Conservation (phyloP, 92 coral and sea anemone species). For the Heliopora coerulea region DNA sequence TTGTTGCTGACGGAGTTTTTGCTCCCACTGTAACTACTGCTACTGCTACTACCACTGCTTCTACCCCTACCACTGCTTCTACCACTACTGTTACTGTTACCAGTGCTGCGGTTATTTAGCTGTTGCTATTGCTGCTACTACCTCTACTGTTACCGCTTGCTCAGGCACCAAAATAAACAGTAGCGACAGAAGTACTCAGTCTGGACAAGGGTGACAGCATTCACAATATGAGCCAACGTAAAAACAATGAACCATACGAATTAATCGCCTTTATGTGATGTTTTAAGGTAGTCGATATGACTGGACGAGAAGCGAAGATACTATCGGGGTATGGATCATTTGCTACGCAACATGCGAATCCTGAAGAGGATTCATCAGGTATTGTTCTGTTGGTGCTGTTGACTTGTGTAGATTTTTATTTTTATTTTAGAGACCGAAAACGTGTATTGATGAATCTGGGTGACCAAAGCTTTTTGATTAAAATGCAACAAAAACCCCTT, state of each 20-base stretch:
- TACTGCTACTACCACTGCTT: too few relatives aligned
- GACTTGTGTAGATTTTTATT: neutral
- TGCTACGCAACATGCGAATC: slow-evolving; percentile 97
- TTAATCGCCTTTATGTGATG: too few relatives aligned
- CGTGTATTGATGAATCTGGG: too few relatives aligned
- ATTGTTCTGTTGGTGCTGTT: slow-evolving; percentile 19
- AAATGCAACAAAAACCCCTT: too few relatives aligned
- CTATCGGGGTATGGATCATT: slow-evolving; percentile 97
- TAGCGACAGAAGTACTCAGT: neutral
- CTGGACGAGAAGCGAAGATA: slow-evolving; percentile 96
- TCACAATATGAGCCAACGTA: neutral
- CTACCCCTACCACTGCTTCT: neutral
- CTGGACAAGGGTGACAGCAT: neutral
- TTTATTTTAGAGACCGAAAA: neutral
- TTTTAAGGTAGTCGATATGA: slow-evolving; percentile 93
- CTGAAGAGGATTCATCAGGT: slow-evolving; percentile 87
- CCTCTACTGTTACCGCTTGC: neutral
- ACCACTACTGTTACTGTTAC: neutral
- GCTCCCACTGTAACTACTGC: too few relatives aligned
- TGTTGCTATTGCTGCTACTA: neutral
- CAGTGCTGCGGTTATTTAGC: neutral
- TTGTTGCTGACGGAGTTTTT: too few relatives aligned
- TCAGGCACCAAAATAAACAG: neutral
- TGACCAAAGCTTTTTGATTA: too few relatives aligned
- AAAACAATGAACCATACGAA: too few relatives aligned